Base-by-base conservation (phyloP, 2,888 invertebrate genomes). In the Stomorhina lunata region DNA sequence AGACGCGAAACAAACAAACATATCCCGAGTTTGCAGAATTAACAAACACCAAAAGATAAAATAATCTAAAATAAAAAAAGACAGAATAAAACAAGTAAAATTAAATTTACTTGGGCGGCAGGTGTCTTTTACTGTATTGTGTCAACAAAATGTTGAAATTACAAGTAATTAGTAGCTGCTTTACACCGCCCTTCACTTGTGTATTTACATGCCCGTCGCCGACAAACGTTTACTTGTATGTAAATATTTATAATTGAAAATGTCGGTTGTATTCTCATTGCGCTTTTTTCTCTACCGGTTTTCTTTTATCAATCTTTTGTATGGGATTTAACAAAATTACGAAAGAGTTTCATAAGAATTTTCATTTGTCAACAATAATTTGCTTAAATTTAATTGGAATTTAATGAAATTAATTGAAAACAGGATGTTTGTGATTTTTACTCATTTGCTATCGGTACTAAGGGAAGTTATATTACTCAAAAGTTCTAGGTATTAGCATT, bases 101-200 rank as follows among this genome's bases (percentile, higher is more conserved):
- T 79, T 75, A 82, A 82, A 79, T 79, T 82, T 82, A 82, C 79
- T 75, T 79, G 79, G 82, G 79, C 82, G 82, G 82, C 82, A 82
- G 82, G 82, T 82, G 82, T 75, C 79, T 82, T 82, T 82, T 71
- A 82, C 57, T 69, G 79, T 50, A 50, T 79, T 82, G 71, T 79
- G 82, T 82, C 78, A 82, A 82, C 82, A 82, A 79, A 73, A 79
- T 82, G 78, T 75, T 48, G 25, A 82, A 82, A 82, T 82, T 79
- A 82, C 75, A 65, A 75, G 82, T 82, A 82, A 82, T 82, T 82
- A 79, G 82, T 79, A 79, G 71, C 65, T 71, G 78, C 69, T 45
- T 57, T 59, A 37, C 65, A 32, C 61, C 76, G 63, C 79, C 73
- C 71, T 63, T 53, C 25, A n/a, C 10, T 75, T 34, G 45, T 65